Conservation (phyloP, 2,113 vertebrate species). For the Himantopus leucocephalus region DNA sequence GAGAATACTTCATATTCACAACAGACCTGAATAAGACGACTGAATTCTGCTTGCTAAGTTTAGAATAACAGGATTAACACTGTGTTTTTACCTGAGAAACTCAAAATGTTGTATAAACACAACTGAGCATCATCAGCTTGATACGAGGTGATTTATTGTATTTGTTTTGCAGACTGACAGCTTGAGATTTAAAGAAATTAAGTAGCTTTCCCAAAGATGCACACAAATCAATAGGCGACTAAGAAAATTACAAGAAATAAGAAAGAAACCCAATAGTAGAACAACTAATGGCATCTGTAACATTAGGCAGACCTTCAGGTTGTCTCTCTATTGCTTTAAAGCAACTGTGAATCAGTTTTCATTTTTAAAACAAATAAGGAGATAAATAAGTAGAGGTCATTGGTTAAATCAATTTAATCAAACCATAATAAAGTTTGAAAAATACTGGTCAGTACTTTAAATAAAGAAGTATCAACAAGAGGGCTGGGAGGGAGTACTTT, state of each 20-base stretch:
- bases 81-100: not conserved
- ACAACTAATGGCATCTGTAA: not conserved
- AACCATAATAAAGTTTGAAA: constrained; percentile 36
- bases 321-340: not conserved
- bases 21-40: not conserved
- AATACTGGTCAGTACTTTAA: not conserved
- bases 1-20: not conserved
- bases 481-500: not conserved
- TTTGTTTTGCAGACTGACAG: not conserved
- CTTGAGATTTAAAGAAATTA: not conserved
- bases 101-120: not conserved
- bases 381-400: constrained; percentile 44
- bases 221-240: not conserved
- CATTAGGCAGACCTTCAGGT: not conserved
- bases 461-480: constrained; percentile 11
- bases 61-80: not conserved
- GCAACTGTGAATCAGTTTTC: not conserved
- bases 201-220: not conserved
- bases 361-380: not conserved
- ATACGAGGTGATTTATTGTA: not conserved
- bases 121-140: not conserved
- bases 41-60: not conserved
- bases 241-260: not conserved
- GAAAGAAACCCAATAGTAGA: not conserved
- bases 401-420: constrained; percentile 47